phyloP scores from a whole-genome alignment of 2,888 invertebrate genomes.

The Nysson spinosus region DNA sequence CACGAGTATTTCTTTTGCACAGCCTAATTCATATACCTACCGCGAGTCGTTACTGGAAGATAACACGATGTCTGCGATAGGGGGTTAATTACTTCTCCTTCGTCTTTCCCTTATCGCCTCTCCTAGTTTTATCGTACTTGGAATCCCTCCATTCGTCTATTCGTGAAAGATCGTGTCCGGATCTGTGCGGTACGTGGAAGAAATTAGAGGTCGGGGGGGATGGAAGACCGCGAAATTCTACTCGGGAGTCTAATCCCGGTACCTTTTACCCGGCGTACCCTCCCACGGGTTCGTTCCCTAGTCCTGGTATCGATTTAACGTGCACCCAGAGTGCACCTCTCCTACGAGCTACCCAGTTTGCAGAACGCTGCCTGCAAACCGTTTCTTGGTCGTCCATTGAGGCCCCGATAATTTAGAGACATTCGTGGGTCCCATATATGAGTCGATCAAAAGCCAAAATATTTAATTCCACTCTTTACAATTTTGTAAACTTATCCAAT shows the following conservation, averaged over 20 bases:
- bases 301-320: slow-evolving; percentile 52
- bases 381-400: slow-evolving; percentile 19
- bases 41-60: too few relatives aligned
- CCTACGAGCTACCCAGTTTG: slow-evolving; percentile 25
- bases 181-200: neutral
- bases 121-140: neutral
- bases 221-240: slow-evolving; percentile 26
- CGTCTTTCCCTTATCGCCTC: too few relatives aligned
- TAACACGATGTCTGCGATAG: too few relatives aligned
- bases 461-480: too few relatives aligned
- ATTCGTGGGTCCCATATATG: too few relatives aligned
- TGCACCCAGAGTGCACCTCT: slow-evolving; percentile 51
- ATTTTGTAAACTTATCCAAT: too few relatives aligned
- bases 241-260: slow-evolving; percentile 44
- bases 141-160: neutral
- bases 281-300: neutral
- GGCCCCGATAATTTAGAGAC: too few relatives aligned
- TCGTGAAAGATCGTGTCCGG: neutral
- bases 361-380: slow-evolving; percentile 5
- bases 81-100: too few relatives aligned
- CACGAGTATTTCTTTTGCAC: too few relatives aligned
- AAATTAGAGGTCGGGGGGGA: slow-evolving; percentile 4
- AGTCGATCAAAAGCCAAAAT: too few relatives aligned
- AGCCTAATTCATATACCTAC: too few relatives aligned
- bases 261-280: slow-evolving; percentile 38